Conservation (phyloP, 2,797 vertebrate genomes). For the Pseudochirops cupreus region DNA sequence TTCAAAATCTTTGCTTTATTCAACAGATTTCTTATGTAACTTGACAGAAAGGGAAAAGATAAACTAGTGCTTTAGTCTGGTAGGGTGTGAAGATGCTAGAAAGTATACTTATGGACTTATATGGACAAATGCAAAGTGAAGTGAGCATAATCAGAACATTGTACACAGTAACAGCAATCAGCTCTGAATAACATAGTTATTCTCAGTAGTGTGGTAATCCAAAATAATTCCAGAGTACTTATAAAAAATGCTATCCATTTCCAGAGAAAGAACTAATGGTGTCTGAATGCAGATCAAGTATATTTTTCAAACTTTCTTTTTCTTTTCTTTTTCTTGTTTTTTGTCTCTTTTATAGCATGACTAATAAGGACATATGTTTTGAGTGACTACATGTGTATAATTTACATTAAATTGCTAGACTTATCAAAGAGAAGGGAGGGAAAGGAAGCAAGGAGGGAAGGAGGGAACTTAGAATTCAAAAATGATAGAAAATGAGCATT, state of each 20-base stretch:
- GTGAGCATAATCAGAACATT: background rate
- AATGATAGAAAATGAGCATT: background rate
- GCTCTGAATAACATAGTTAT: background rate
- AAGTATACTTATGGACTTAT: background rate
- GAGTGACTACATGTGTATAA: background rate
- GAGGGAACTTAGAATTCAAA: background rate
- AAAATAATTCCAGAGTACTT: background rate
- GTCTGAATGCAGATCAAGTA: background rate
- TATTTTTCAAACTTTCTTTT: background rate
- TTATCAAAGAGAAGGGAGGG: background rate
- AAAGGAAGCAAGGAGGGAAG: too few species aligned
- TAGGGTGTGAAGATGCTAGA: background rate
- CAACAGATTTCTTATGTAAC: background rate
- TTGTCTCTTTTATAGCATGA: background rate
- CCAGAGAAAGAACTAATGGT: background rate
- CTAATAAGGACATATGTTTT: background rate
- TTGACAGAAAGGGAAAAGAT: conserved; percentile 9
- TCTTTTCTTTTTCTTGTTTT: background rate
- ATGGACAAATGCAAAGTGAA: background rate
- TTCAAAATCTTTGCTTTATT: background rate
- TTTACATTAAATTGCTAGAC: background rate
- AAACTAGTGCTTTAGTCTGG: background rate
- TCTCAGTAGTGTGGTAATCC: background rate
- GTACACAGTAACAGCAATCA: background rate
- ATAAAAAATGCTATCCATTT: background rate